Conservation (phyloP, 1,140 invertebrate species). For the Formica selysi region DNA sequence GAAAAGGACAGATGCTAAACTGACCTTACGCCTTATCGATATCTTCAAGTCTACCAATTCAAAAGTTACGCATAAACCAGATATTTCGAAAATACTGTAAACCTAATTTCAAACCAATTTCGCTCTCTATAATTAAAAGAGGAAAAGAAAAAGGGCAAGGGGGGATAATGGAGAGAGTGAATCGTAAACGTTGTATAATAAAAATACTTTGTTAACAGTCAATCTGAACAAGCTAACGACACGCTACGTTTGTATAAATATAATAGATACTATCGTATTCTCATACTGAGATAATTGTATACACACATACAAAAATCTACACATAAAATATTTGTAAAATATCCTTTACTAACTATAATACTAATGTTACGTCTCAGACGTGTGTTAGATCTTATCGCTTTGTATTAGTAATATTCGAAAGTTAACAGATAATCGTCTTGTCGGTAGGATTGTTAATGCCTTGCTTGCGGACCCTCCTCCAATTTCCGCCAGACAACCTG, state of each 20-base stretch:
- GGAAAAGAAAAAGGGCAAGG: not conserved
- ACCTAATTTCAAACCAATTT: not conserved
- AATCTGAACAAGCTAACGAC: constrained; percentile 70
- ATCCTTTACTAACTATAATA: constrained; percentile 68
- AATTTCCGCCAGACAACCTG: constrained; percentile 91
- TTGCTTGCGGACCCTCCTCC: constrained; percentile 88
- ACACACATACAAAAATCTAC: constrained; percentile 71
- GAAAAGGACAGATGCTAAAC: constrained; percentile 10
- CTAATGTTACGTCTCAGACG: constrained; percentile 54
- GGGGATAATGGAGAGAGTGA: constrained; percentile 34
- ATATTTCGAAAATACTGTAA: not conserved
- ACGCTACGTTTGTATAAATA: constrained; percentile 77
- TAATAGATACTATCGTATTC: constrained; percentile 67
- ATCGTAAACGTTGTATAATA: constrained; percentile 65
- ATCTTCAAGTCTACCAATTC: not conserved
- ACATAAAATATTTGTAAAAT: constrained; percentile 68
- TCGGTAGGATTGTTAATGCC: constrained; percentile 82
- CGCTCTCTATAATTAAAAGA: not conserved
- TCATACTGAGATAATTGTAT: constrained; percentile 68
- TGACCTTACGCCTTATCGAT: not conserved
- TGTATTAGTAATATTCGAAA: constrained; percentile 69
- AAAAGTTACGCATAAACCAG: not conserved
- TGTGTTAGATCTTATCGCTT: constrained; percentile 13
- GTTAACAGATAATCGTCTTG: constrained; percentile 35
- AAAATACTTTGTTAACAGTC: constrained; percentile 82